These are phyloP conservation scores for Yponomeuta evonymella DNA, from an alignment of 2,888 invertebrate species.

Conservation along the genomic window DNA sequence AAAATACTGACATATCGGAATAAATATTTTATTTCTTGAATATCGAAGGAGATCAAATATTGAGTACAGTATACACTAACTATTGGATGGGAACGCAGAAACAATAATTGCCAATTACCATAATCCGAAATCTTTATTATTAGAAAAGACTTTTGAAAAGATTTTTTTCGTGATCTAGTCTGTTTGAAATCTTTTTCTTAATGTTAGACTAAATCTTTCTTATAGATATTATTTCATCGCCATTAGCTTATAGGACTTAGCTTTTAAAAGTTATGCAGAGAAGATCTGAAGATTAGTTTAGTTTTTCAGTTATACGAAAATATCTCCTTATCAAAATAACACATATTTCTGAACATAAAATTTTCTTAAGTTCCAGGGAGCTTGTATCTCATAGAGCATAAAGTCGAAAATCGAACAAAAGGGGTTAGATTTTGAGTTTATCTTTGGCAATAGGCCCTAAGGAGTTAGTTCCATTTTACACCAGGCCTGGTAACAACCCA, in stretches of 20 bases:
- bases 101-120: too few species aligned
- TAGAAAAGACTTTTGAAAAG: neutral
- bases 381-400: neutral
- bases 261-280: too few species aligned
- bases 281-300: neutral
- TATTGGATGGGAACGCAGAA: too few species aligned
- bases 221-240: neutral
- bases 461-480: neutral
- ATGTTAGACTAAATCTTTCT: neutral
- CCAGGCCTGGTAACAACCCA: neutral
- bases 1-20: neutral
- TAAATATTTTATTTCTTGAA: too few species aligned
- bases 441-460: neutral
- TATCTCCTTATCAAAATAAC: neutral
- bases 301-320: neutral
- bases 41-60: too few species aligned
- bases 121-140: too few species aligned
- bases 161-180: too few species aligned
- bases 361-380: neutral
- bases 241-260: too few species aligned
- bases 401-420: neutral
- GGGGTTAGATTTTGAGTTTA: neutral
- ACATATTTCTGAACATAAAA: neutral
- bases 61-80: too few species aligned
- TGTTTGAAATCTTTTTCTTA: too few species aligned